Evolutionary conservation across 2,113 vertebrate species (phyloP), one percentile per base, ranked within the genome.

Genomic region (Lasiurus borealis): DNA sequence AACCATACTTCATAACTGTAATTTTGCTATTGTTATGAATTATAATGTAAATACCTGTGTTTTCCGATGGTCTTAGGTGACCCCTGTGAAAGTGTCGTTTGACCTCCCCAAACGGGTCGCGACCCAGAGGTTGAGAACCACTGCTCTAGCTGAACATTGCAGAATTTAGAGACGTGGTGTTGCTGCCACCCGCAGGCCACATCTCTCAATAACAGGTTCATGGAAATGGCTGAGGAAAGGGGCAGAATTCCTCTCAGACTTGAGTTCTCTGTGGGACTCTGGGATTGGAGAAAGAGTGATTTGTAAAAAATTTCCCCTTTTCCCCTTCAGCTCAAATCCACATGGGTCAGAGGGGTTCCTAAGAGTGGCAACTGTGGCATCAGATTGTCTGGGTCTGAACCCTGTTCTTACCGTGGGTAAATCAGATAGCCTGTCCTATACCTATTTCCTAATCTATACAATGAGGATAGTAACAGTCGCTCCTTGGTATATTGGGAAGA

Each of bases 181-280:
- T 97, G 95, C 97, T 97, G 92, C 93, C 97, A 94, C 77, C 95
- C 89, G 1, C 68, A 82, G 95, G 96, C 1, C 52, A 64, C 36
- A 93, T n/a, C 44, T 77, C 64, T 93, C 69, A 91, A 68, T 23
- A 91, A n/a, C 84, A 8, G 19, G 18, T 81, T 85, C 76, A 29
- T 25, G 36, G 64, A 88, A 85, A 68, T 73, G 64, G 18, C 36
- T 16, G 9, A 12, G 16, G 73, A 10, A 14, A 29, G 9, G 23
- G 6, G 8, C 6, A 19, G 48, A 31, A 82, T 72, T 85, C 4
- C 19, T 66, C 14, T 69, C 31, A 81, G 64, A 36, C 6, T 2
- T 64, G 29, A 85, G 40, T 50, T 46, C 36, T 88, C n/a, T 46
- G 15, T 36, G 19, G 25, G 19, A 6, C 8, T 90, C 64, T 72